Percentiles rank a stretch among this genome's conserved stretches.
Evolutionary conservation across 2,797 vertebrate species (phyloP).

Genomic region (Loriculus beryllinus): DNA sequence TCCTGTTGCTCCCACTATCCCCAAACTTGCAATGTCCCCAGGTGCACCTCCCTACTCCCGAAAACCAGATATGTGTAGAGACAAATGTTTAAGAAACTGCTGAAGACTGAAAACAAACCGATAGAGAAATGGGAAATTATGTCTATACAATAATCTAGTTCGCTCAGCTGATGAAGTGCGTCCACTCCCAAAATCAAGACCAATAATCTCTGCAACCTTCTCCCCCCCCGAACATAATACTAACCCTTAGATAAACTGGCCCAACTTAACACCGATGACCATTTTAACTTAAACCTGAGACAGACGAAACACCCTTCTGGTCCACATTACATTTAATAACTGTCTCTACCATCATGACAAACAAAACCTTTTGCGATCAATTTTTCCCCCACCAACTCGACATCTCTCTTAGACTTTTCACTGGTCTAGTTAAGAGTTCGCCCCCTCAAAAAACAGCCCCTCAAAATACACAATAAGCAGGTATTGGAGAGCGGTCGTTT

Average conservation of each 20-base stretch:
- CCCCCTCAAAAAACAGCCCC: conserved; percentile 50
- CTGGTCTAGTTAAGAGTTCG: background rate
- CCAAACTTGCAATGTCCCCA: conserved; percentile 64
- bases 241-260: conserved; percentile 72
- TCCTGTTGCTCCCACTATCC: conserved; percentile 72
- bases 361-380: conserved; percentile 52
- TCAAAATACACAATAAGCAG: conserved; percentile 58
- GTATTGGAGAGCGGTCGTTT: conserved; percentile 20
- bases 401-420: conserved; percentile 11
- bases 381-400: conserved; percentile 10
- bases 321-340: conserved; percentile 53
- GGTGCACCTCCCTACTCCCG: background rate
- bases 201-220: conserved; percentile 29
- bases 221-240: conserved; percentile 46
- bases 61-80: conserved; percentile 44
- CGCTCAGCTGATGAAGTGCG: background rate
- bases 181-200: background rate
- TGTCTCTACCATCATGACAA: conserved; percentile 25
- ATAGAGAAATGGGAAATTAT: conserved; percentile 54
- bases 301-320: conserved; percentile 56
- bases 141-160: background rate
- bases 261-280: conserved; percentile 61
- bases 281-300: conserved; percentile 68
- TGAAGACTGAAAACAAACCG: background rate
- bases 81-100: conserved; percentile 26